A percentile compares a stretch with the other conserved stretches of the same genome.
phyloP scores from a whole-genome alignment of 1,140 invertebrate species.

The Zaprionus ghesquierei region DNA sequence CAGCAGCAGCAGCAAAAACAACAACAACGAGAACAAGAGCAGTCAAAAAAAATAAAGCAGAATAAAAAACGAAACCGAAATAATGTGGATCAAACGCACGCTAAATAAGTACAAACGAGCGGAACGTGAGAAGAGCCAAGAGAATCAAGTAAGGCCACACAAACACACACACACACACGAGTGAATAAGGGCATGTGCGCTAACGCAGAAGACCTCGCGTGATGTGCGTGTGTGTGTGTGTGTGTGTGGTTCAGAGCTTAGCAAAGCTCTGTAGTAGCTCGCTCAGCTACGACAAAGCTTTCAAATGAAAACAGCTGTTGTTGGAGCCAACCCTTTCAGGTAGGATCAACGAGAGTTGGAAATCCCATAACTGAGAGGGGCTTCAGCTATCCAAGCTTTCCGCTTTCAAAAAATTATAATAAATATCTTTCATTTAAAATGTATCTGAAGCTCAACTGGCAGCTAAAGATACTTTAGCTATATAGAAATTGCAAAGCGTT shows the following conservation, averaged over 20 bases:
- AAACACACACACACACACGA: conserved; percentile 17
- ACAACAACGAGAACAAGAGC: not conserved
- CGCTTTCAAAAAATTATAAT: too few relatives aligned
- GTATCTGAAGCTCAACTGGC: too few relatives aligned
- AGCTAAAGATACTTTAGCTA: not conserved
- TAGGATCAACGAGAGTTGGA: too few relatives aligned
- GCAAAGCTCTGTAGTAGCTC: not conserved
- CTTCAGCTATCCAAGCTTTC: too few relatives aligned
- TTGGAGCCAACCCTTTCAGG: not conserved
- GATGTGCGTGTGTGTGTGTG: not conserved
- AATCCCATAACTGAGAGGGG: too few relatives aligned
- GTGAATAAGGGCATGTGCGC: conserved; percentile 31
- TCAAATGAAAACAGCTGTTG: not conserved
- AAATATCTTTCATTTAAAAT: too few relatives aligned
- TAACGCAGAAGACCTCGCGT: conserved; percentile 23
- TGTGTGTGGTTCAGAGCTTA: not conserved
- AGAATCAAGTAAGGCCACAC: conserved; percentile 47
- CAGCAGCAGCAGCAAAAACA: not conserved
- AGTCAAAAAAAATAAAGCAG: not conserved
- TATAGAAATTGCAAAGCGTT: not conserved
- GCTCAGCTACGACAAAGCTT: not conserved
- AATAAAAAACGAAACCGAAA: conserved; percentile 47
- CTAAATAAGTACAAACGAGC: conserved; percentile 50
- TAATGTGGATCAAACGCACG: conserved; percentile 63
- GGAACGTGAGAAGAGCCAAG: conserved; percentile 54